These are phyloP conservation scores for Ursus arctos DNA, from an alignment of 2,113 vertebrate species.

Conservation along the genomic window DNA sequence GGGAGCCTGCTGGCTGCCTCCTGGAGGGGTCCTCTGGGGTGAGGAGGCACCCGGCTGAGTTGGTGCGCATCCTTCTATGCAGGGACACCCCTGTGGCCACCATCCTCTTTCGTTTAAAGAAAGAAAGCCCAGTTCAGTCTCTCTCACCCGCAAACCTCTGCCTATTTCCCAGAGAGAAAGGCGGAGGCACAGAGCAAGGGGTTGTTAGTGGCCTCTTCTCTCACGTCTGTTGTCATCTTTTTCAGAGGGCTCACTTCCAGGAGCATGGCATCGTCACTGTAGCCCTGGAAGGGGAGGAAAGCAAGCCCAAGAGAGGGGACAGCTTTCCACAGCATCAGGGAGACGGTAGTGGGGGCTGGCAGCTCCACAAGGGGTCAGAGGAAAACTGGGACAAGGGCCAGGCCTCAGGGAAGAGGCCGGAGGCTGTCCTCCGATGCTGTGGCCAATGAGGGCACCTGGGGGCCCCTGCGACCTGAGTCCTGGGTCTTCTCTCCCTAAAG, in stretches of 20 bases:
- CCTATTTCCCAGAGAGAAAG: not conserved
- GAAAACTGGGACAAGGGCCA: too few relatives aligned
- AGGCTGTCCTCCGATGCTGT: not conserved
- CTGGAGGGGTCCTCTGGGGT: not conserved
- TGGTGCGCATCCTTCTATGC: accelerated
- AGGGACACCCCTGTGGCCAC: not conserved
- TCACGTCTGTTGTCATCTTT: not conserved
- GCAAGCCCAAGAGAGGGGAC: not conserved
- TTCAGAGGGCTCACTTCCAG: not conserved
- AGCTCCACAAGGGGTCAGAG: not conserved
- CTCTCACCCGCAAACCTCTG: not conserved
- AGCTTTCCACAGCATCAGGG: not conserved
- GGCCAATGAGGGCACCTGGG: not conserved
- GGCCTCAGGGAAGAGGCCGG: not conserved
- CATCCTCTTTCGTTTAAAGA: not conserved
- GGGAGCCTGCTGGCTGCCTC: not conserved
- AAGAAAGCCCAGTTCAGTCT: not conserved
- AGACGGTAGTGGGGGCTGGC: not conserved
- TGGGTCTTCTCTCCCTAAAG: not conserved
- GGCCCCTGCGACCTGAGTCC: not conserved
- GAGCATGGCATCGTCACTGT: not conserved
- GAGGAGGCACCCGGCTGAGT: not conserved
- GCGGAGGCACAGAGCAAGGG: not conserved
- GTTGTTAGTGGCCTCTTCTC: accelerated
- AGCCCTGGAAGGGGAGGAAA: not conserved